Base-by-base conservation (phyloP, 2,888 invertebrate species). In the Agapostemon virescens region DNA sequence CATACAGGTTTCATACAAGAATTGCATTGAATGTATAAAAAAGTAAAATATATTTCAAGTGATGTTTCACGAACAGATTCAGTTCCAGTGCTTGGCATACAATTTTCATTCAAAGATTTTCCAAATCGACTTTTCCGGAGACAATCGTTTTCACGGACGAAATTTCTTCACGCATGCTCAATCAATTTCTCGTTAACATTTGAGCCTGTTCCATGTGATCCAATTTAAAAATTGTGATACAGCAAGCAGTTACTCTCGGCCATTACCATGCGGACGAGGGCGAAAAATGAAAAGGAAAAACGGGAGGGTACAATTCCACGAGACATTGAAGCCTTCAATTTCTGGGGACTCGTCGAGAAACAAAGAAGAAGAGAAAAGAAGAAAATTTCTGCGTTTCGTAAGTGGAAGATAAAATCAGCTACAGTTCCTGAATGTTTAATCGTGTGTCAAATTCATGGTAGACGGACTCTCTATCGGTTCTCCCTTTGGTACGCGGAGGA, bases 401-500 rank as follows among this genome's bases (percentile, higher is more conserved):
- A 82, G 63, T 45, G 68, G 68, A 82, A 72, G 66, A 68, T 67
- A 73, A 64, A 30, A 75, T 81, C 76, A 33, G 23, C 66, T 71
- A 70, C 70, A 83, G 74, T 69, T 74, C 68, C 69, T 77, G 68
- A 49, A 78, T 78, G 83, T 61, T 83, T 79, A 83, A 83, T 83
- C 83, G 83, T 75, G 74, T 72, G 83, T 83, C 83, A 83, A 83
- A 83, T 83, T 74, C 74, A 77, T 70, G 73, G 74, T 74, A 82
- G 64, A 36, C 74, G 61, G 55, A 13, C 40, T 67, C 38, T 70
- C 81, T 71, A 75, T 81, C 75, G 76, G 75, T 81, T 81, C 55
- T 30, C 26, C 64, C 20, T n/a, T 63, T 30, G 63, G 63, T 36
- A 13, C n/a, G 61, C 55, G 58, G 52, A 26, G n/a, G 38, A 38